These are phyloP conservation scores for Lates japonicus DNA, from an alignment of 2,797 vertebrate genomes.

Conservation along the genomic window DNA sequence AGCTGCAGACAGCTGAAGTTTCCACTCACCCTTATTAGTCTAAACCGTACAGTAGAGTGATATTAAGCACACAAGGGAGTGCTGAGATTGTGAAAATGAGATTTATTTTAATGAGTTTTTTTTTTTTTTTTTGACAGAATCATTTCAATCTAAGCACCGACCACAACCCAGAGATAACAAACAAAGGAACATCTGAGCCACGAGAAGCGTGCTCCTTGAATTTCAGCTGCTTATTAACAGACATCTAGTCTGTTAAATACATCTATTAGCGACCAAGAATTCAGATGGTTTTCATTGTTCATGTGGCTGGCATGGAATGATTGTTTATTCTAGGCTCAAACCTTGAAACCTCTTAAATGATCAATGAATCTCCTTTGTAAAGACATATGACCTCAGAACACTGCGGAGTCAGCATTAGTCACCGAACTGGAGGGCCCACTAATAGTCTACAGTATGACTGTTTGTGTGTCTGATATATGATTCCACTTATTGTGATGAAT, in stretches of 20 bases:
- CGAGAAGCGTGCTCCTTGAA: constrained; percentile 34
- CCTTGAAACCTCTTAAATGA: constrained; percentile 37
- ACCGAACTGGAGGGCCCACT: constrained; percentile 36
- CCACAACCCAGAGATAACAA: constrained; percentile 60
- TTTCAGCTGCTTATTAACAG: constrained; percentile 56
- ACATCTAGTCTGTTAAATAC: constrained; percentile 50
- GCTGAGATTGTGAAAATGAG: constrained; percentile 37
- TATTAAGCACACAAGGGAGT: constrained; percentile 38
- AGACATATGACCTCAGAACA: constrained; percentile 49
- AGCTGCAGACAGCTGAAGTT: constrained; percentile 55
- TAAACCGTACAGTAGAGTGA: constrained; percentile 23
- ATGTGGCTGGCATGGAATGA: constrained; percentile 41
- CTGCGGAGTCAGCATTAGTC: constrained; percentile 66
- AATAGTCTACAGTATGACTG: constrained; percentile 30
- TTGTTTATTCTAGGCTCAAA: constrained; percentile 62
- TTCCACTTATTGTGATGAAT: constrained; percentile 67
- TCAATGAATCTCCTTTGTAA: constrained; percentile 43
- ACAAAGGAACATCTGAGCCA: constrained; percentile 47
- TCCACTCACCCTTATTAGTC: constrained; percentile 52
- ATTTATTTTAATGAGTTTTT: constrained; percentile 56
- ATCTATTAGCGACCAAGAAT: constrained; percentile 35
- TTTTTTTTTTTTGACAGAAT: constrained; percentile 10
- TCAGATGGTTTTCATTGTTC: constrained; percentile 63
- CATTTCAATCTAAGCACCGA: constrained; percentile 35
- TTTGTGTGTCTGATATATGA: constrained; percentile 49